phyloP scores from a whole-genome alignment of 1,140 invertebrate genomes.

The Drosophila murphyi region DNA sequence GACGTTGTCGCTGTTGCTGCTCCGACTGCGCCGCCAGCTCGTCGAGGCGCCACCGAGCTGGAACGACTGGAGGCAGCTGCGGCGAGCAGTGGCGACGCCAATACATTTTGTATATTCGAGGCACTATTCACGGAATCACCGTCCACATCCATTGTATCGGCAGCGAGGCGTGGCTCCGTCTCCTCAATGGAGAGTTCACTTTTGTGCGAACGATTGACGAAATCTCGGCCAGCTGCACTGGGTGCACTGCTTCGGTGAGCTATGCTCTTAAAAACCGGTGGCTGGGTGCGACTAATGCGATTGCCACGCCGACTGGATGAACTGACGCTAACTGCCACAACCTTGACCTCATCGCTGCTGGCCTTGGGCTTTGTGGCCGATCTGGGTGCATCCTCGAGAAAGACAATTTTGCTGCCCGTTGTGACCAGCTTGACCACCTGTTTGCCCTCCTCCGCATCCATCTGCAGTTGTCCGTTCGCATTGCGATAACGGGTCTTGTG shows the following conservation, averaged over 20 bases:
- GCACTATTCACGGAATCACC: conserved; percentile 76
- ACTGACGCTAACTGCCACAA: conserved; percentile 79
- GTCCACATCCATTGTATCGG: conserved; percentile 58
- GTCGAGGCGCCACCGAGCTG: conserved; percentile 46
- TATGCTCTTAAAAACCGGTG: conserved; percentile 4
- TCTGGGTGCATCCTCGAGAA: conserved; percentile 70
- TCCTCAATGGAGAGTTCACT: conserved; percentile 82
- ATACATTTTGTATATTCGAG: conserved; percentile 75
- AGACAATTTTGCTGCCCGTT: conserved; percentile 81
- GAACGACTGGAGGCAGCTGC: conserved; percentile 48
- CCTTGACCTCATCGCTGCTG: conserved; percentile 71
- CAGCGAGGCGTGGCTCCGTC: conserved; percentile 60
- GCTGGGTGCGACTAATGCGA: conserved; percentile 36
- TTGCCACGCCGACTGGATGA: conserved; percentile 66
- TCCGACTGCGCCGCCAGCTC: conserved; percentile 19
- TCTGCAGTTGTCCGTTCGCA: conserved; percentile 41
- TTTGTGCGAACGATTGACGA: conserved; percentile 81
- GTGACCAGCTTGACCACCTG: conserved; percentile 74
- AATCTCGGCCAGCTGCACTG: conserved; percentile 55
- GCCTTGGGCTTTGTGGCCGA: conserved; percentile 15
- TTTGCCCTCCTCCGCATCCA: conserved; percentile 39
- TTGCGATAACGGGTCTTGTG: conserved; percentile 66
- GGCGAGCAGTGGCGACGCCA: conserved; percentile 67
- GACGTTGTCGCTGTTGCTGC: not conserved
- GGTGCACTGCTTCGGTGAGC: conserved; percentile 24